A percentile compares a stretch with the other conserved stretches of the same genome.
These are phyloP conservation scores for Periophthalmus modestus DNA, from an alignment of 2,113 vertebrate species.

Conservation along the genomic window DNA sequence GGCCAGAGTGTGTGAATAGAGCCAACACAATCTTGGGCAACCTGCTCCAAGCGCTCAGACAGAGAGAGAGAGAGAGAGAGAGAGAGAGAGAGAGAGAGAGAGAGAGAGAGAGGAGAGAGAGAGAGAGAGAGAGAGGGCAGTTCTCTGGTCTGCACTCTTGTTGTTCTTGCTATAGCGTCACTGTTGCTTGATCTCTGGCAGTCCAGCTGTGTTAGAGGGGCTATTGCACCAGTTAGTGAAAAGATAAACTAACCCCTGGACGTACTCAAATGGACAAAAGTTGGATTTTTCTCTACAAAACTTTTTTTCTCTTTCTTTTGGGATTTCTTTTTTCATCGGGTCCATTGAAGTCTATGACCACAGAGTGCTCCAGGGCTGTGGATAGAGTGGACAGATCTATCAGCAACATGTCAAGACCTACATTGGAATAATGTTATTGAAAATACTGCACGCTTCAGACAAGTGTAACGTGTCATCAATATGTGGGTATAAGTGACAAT, in stretches of 20 bases:
- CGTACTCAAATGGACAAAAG: slow-evolving; percentile 33
- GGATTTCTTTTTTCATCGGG: slow-evolving; percentile 28
- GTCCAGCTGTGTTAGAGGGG: slow-evolving; percentile 48
- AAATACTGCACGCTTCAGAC: slow-evolving; percentile 31
- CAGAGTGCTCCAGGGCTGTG: slow-evolving; percentile 20
- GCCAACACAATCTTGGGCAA: slow-evolving; percentile 65
- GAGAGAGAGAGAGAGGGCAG: slow-evolving; percentile 49
- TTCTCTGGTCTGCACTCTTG: slow-evolving; percentile 69
- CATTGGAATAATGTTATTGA: slow-evolving; percentile 31
- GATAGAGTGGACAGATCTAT: slow-evolving; percentile 41
- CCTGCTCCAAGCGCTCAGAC: slow-evolving; percentile 43
- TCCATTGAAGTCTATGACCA: slow-evolving; percentile 21
- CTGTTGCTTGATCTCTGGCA: slow-evolving; percentile 61
- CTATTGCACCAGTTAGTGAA: slow-evolving; percentile 32
- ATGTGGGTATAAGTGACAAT: slow-evolving; percentile 4
- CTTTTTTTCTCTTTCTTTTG: slow-evolving; percentile 26
- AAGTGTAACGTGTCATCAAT: not conserved
- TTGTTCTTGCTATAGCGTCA: slow-evolving; percentile 65
- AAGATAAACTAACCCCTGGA: slow-evolving; percentile 37
- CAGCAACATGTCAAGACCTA: slow-evolving; percentile 40
- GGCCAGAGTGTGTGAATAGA: slow-evolving; percentile 64
- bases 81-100: slow-evolving; percentile 52
- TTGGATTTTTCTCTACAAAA: slow-evolving; percentile 21
- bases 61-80: slow-evolving; percentile 29
- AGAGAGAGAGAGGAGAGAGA: slow-evolving; percentile 32